phyloP scores from a whole-genome alignment of 2,888 invertebrate species.

The Mactromeris polynyma region DNA sequence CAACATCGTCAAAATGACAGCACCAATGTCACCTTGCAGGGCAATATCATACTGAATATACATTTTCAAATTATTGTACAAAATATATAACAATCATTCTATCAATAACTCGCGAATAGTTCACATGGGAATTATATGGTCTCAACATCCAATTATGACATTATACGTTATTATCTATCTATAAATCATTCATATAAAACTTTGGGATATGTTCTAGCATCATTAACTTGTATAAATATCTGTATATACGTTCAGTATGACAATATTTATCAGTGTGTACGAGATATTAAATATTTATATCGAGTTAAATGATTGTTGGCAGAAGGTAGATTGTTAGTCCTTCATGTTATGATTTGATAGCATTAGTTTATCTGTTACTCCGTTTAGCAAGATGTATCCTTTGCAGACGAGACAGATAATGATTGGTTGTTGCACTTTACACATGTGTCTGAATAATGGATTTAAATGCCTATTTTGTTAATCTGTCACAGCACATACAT shows the following conservation, averaged over 20 bases:
- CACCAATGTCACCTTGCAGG: background rate
- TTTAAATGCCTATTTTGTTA: too few species aligned
- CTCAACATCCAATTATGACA: background rate
- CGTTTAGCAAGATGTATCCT: too few species aligned
- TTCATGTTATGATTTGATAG: background rate
- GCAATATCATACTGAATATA: background rate
- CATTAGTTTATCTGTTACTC: background rate
- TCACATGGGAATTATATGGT: background rate
- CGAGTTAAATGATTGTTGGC: background rate
- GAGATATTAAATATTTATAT: background rate
- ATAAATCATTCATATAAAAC: conserved; percentile 11
- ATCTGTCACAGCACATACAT: too few species aligned
- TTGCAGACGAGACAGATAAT: too few species aligned
- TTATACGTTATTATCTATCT: background rate
- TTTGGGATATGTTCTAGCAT: background rate
- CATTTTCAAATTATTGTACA: background rate
- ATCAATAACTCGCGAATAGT: background rate
- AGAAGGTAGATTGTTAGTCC: background rate
- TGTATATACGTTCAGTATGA: background rate
- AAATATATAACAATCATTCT: background rate
- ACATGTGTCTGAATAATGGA: too few species aligned
- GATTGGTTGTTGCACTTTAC: too few species aligned
- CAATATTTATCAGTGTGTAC: background rate
- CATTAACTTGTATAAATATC: background rate
- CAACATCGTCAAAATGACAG: too few species aligned